phyloP scores from a whole-genome alignment of 1,140 invertebrate species.

The Trialeurodes vaporariorum region DNA sequence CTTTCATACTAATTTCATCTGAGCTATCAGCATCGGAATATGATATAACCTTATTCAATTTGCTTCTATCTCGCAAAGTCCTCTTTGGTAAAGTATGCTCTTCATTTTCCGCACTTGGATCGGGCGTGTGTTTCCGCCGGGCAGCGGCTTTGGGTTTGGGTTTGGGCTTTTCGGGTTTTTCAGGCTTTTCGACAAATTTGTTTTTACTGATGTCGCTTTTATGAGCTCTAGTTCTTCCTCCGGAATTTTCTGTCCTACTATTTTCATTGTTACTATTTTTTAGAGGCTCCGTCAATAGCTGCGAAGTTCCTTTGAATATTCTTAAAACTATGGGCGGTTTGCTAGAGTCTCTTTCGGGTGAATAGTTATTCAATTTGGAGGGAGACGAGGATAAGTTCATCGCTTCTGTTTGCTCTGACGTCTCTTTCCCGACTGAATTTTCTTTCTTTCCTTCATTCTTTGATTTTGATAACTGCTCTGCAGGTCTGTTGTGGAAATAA shows the following conservation, averaged over 20 bases:
- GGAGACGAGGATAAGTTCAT: slow-evolving; percentile 27
- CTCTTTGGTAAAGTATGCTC: neutral
- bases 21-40: neutral
- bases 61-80: neutral
- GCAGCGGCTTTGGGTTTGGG: too few relatives aligned
- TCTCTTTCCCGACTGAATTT: slow-evolving; percentile 19
- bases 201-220: neutral
- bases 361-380: slow-evolving; percentile 20
- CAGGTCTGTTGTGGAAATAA: too few relatives aligned
- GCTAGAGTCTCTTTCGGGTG: slow-evolving; percentile 33
- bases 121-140: neutral
- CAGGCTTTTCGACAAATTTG: neutral
- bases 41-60: neutral
- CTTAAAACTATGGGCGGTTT: slow-evolving; percentile 53
- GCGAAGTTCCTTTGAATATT: slow-evolving; percentile 50
- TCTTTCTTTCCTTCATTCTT: slow-evolving; percentile 21
- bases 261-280: slow-evolving; percentile 19
- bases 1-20: neutral
- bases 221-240: neutral
- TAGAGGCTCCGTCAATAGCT: slow-evolving; percentile 23
- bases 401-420: slow-evolving; percentile 30
- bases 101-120: neutral
- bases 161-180: neutral
- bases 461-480: too few relatives aligned
- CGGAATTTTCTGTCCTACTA: neutral